A percentile compares a stretch with the other conserved stretches of the same genome.
Evolutionary conservation across 1,140 invertebrate species (phyloP).

Genomic region (Ruditapes philippinarum): DNA sequence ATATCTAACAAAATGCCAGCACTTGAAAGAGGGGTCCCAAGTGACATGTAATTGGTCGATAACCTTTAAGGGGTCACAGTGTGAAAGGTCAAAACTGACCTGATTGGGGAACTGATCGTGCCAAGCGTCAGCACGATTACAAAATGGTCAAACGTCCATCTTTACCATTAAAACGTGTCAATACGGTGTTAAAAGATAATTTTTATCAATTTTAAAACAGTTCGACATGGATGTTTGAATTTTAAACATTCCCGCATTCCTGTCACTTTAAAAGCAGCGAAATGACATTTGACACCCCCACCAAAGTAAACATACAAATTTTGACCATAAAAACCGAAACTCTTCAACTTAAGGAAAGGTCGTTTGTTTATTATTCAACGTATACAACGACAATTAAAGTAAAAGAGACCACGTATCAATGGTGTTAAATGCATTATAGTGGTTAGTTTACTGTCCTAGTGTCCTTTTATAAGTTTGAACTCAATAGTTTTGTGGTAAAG

Average conservation of each 20-base stretch:
- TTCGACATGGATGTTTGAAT: conserved; percentile 25
- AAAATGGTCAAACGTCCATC: conserved; percentile 20
- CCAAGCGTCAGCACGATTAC: neutral
- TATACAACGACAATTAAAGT: conserved; percentile 30
- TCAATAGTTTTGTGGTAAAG: conserved; percentile 10
- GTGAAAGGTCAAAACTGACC: conserved; percentile 46
- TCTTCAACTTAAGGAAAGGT: conserved; percentile 4
- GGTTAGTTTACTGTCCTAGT: neutral
- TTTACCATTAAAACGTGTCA: conserved; percentile 39
- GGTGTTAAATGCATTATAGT: conserved; percentile 33
- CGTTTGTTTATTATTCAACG: conserved; percentile 48
- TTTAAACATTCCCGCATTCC: conserved; percentile 33
- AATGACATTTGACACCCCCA: conserved; percentile 47
- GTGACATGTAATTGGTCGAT: conserved; percentile 50
- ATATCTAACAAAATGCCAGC: conserved; percentile 49
- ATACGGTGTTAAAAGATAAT: conserved; percentile 33
- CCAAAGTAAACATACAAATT: conserved; percentile 22
- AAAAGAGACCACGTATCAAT: neutral
- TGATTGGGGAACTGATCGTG: conserved; percentile 15
- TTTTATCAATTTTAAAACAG: conserved; percentile 51
- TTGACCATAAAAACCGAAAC: conserved; percentile 30
- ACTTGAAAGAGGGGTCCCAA: conserved; percentile 28
- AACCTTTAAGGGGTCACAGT: conserved; percentile 36
- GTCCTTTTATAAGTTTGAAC: neutral
- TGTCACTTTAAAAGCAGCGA: conserved; percentile 1